Conservation (phyloP, 1,140 invertebrate species). For the Ericerus pela region DNA sequence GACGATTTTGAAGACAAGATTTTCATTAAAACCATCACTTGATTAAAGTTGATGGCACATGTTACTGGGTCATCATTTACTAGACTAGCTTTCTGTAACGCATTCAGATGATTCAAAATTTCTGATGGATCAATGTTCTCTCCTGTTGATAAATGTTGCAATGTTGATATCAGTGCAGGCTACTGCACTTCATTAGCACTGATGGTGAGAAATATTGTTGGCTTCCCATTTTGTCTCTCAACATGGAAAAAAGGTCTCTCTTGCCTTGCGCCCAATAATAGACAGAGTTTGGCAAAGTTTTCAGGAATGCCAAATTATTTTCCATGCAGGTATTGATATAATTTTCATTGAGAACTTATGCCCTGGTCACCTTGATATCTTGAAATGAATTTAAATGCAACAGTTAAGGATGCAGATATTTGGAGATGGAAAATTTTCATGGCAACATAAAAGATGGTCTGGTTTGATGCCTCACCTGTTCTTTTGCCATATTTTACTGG, state of each 20-base stretch:
- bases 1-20: not conserved
- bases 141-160: conserved; percentile 4
- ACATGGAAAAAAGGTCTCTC: conserved; percentile 30
- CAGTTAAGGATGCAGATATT: conserved; percentile 14
- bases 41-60: conserved; percentile 13
- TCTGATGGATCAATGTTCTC: not conserved
- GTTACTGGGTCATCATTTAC: conserved; percentile 13
- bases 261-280: conserved; percentile 20
- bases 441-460: conserved; percentile 23
- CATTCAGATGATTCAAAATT: not conserved
- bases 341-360: conserved; percentile 18
- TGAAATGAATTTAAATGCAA: conserved; percentile 23
- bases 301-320: conserved; percentile 22
- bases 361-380: conserved; percentile 21
- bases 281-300: conserved; percentile 19
- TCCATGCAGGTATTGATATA: conserved; percentile 21
- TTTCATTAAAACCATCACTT: conserved; percentile 6
- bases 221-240: conserved; percentile 26
- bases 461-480: conserved; percentile 21
- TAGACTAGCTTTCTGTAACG: not conserved
- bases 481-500: conserved; percentile 21
- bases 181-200: conserved; percentile 20
- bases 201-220: conserved; percentile 24
- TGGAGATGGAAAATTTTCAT: conserved; percentile 23
- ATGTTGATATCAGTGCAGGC: not conserved